Conservation (phyloP, 2,797 vertebrate species). For the Atherinosoma microstoma region DNA sequence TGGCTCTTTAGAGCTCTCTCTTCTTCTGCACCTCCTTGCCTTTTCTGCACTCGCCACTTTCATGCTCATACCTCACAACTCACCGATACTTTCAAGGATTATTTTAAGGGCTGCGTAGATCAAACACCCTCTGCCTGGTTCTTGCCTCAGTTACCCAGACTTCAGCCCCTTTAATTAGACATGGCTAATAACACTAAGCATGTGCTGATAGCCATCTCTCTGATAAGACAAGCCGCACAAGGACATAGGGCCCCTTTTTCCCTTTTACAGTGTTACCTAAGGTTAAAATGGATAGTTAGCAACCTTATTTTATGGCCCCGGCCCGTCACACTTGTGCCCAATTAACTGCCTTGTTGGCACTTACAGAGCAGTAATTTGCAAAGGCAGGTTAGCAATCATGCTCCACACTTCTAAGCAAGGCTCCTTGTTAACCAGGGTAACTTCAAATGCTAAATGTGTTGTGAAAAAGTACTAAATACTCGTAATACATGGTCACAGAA, state of each 20-base stretch:
- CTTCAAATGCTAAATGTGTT: conserved; percentile 32
- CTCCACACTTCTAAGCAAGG: conserved; percentile 18
- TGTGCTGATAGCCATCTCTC: conserved; percentile 85
- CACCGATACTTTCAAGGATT: conserved; percentile 73
- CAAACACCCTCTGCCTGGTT: conserved; percentile 85
- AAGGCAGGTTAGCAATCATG: conserved; percentile 33
- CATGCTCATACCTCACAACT: conserved; percentile 73
- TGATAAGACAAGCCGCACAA: conserved; percentile 70
- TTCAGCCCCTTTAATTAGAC: conserved; percentile 90
- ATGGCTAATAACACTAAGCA: conserved; percentile 88
- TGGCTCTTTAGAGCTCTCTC: conserved; percentile 35
- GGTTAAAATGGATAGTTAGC: conserved; percentile 72
- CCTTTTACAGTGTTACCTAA: conserved; percentile 65
- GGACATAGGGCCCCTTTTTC: conserved; percentile 62
- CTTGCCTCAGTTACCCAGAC: conserved; percentile 82
- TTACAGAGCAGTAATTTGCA: conserved; percentile 53
- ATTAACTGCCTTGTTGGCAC: conserved; percentile 66
- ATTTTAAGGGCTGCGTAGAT: conserved; percentile 86
- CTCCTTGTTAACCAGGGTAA: conserved; percentile 49
- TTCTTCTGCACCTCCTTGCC: conserved; percentile 9
- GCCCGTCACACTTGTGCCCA: conserved; percentile 49
- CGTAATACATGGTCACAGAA: conserved; percentile 1
- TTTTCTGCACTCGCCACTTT: conserved; percentile 67
- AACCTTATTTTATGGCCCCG: conserved; percentile 49
- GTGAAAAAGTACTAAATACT: conserved; percentile 21